phyloP scores from a whole-genome alignment of 2,797 vertebrate genomes.

The Amblyraja radiata region DNA sequence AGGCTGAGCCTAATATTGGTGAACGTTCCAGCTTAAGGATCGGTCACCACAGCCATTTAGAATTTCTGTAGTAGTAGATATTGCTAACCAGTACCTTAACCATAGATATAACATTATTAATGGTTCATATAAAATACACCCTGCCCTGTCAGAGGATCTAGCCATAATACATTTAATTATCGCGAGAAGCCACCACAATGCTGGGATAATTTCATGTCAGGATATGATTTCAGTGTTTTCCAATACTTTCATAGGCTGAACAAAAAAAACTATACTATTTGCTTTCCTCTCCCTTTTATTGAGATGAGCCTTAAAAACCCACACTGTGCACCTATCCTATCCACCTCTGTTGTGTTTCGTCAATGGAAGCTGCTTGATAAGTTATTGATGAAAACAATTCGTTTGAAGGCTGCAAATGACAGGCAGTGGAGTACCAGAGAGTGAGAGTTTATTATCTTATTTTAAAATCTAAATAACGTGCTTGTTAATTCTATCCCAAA shows the following conservation, averaged over 20 bases:
- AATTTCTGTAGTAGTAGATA: background rate
- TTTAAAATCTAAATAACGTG: background rate
- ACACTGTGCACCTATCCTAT: constrained; percentile 44
- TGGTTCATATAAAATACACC: constrained; percentile 44
- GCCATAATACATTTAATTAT: background rate
- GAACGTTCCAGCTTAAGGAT: background rate
- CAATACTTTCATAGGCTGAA: background rate
- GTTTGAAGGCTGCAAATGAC: constrained; percentile 57
- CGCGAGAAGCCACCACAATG: background rate
- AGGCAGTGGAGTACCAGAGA: constrained; percentile 53
- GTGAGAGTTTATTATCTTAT: background rate
- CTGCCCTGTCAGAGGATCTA: background rate
- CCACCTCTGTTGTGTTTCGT: constrained; percentile 62
- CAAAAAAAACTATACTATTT: background rate
- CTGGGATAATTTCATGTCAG: background rate
- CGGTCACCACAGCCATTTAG: background rate
- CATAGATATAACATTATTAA: constrained; percentile 51
- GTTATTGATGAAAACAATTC: constrained; percentile 56
- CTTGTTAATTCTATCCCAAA: constrained; percentile 10
- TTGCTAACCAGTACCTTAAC: background rate
- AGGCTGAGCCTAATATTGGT: background rate
- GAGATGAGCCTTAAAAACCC: background rate
- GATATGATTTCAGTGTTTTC: constrained; percentile 15
- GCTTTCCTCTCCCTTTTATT: background rate
- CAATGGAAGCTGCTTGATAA: constrained; percentile 57